Base-by-base conservation (phyloP, 2,888 invertebrate genomes). In the Drosophila kokeensis region DNA sequence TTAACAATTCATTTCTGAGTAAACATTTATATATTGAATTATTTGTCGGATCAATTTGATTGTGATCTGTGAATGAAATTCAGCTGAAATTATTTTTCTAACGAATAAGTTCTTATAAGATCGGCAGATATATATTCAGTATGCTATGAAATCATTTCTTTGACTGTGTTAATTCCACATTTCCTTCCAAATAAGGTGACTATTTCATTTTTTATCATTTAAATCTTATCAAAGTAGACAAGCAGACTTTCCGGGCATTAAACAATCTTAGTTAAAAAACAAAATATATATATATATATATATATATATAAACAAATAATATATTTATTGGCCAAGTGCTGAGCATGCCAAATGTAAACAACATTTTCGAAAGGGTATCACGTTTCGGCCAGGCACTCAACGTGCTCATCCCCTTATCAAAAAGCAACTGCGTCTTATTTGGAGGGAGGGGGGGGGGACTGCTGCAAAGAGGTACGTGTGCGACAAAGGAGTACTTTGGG, bases 401-500 rank as follows among this genome's bases (percentile, higher is more conserved):
- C 32, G 34, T 36, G 34, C 45, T 4, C 13, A 21, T 15, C 0
- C 45, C 21, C 45, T 21, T 49, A 63, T 65, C 63, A 49, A 63
- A 40, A 53, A 49, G 55, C 52, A 86, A 81, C 83, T 81, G 87
- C 79, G 87, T 84, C 73, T 66, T 69, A 53, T 52, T 42, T 57
- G 52, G 0, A 4, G n/a, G 11, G 5, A 2, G 10, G 34, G 45
- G 49, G 10, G 34, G 45, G 49, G 58, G 1, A 24, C 48, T 52
- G 73, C 48, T 64, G 81, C 45, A 76, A 24, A 55, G 81, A 69
- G 57, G 38, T 69, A 89, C 84, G 84, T 89, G 89, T 75, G 82
- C 74, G 67, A 85, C 89, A 85, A 85, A 87, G 70, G 79, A 83
- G 55, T 74, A 81, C 82, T 89, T 79, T 72, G 55, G 54, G 74